Conservation (phyloP, 2,797 vertebrate genomes). For the Balearica regulorum region DNA sequence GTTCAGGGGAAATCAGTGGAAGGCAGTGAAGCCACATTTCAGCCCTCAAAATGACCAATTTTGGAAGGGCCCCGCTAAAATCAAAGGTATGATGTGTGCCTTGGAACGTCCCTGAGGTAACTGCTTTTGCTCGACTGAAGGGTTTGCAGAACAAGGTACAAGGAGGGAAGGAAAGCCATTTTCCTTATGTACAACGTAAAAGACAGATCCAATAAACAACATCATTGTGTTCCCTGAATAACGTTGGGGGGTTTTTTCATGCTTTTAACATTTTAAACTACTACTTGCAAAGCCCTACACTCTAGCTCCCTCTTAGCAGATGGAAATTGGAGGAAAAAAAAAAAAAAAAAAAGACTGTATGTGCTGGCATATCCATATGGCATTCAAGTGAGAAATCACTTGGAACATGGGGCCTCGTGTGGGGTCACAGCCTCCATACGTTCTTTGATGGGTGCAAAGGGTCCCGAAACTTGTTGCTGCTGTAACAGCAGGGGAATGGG, state of each 20-base stretch:
- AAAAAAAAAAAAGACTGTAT: slow-evolving; percentile 25
- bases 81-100: not conserved
- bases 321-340: slow-evolving; percentile 10
- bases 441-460: slow-evolving; percentile 51
- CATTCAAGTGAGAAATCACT: slow-evolving; percentile 59
- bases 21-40: not conserved
- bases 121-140: not conserved
- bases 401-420: slow-evolving; percentile 22
- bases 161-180: not conserved
- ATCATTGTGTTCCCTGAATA: not conserved
- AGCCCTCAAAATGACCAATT: not conserved
- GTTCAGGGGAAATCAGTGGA: not conserved
- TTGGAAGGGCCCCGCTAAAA: not conserved
- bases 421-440: slow-evolving; percentile 59
- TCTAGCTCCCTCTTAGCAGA: slow-evolving; percentile 50
- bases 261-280: slow-evolving; percentile 50
- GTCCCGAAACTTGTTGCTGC: slow-evolving; percentile 52
- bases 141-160: not conserved
- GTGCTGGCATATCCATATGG: slow-evolving; percentile 62
- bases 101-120: not conserved
- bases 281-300: slow-evolving; percentile 21
- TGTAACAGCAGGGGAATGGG: not conserved
- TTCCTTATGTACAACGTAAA: not conserved
- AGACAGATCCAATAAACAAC: not conserved
- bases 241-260: not conserved